Base-by-base conservation (phyloP, 2,888 invertebrate genomes). In the Dolomedes plantarius region DNA sequence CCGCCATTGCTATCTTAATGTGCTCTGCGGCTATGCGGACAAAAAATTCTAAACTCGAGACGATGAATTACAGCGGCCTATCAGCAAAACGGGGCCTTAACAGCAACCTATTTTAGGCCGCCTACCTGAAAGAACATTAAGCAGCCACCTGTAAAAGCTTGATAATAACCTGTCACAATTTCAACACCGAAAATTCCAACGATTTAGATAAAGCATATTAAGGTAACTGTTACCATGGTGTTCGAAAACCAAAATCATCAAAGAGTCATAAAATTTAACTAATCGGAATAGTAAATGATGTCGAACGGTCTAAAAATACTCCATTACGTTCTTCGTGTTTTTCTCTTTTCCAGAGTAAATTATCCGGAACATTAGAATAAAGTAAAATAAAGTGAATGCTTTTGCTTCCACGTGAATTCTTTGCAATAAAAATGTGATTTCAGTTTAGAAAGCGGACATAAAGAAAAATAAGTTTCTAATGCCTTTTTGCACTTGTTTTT, bases 91-190 rank as follows among this genome's bases (percentile, higher is more conserved):
- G 46, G 41, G 11, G 16, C 64, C 62, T 62, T 82, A 64, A 75
- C 73, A 77, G 67, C 77, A 62, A 41, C 72, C 77, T 77, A 77
- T 77, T 83, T 50, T 68, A 67, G 65, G 64, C 75, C 23, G 29
- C 81, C 56, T 74, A 74, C 81, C 81, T 83, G 82, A 83, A 82
- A 76, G 82, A 72, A 76, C 75, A 83, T 83, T 83, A 83, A 83
- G 72, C 71, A 32, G 62, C 19, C 82, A 83, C 82, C 82, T 83
- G 82, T 83, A 71, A 83, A 83, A 72, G 71, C 69, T 29, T 31
- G 67, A 67, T 81, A 68, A 74, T 78, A 78, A 78, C 46, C 62
- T 80, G 73, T 67, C 67, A 77, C 76, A 23, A 56, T 36, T 36
- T 77, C 27, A 46, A 31, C 65, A 31, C 19, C 50, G 41, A 65